A percentile compares a stretch with the other conserved stretches of the same genome.
Conservation (phyloP, 2,888 invertebrate genomes). For the Xestia sexstrigata region DNA sequence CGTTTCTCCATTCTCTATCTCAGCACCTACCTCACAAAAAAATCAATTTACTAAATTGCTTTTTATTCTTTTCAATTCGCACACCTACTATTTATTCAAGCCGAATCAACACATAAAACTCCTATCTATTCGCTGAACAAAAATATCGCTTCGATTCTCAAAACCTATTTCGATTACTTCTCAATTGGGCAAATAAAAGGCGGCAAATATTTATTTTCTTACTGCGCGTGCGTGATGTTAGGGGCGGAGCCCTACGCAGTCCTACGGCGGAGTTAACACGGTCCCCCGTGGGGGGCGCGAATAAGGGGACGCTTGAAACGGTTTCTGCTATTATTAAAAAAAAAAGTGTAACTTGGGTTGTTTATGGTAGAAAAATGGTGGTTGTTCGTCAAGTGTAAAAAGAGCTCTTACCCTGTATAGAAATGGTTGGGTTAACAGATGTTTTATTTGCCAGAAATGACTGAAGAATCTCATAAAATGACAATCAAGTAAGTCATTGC, state of each 20-base stretch:
- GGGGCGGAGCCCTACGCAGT: slow-evolving; percentile 63
- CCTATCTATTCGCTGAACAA: slow-evolving; percentile 46
- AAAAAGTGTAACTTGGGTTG: slow-evolving; percentile 18
- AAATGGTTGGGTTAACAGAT: neutral
- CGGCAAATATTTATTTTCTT: slow-evolving; percentile 64
- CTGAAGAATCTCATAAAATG: neutral
- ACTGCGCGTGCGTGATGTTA: slow-evolving; percentile 59
- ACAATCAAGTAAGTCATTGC: neutral
- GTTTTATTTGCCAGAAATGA: neutral
- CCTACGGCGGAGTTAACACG: slow-evolving; percentile 58
- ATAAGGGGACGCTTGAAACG: slow-evolving; percentile 52
- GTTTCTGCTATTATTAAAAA: slow-evolving; percentile 22
- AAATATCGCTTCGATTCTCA: slow-evolving; percentile 53
- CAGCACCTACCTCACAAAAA: slow-evolving; percentile 23
- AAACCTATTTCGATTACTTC: slow-evolving; percentile 60
- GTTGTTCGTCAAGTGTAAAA: neutral
- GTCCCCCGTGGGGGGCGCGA: slow-evolving; percentile 60
- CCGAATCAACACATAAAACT: slow-evolving; percentile 46
- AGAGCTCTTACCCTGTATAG: neutral
- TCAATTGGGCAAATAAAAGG: slow-evolving; percentile 64
- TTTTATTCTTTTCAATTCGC: slow-evolving; percentile 32
- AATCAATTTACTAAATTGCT: slow-evolving; percentile 25
- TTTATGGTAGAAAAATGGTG: slow-evolving; percentile 9
- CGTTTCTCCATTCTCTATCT: neutral
- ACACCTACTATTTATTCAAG: slow-evolving; percentile 41